Base-by-base conservation (phyloP, 2,888 invertebrate genomes). In the Cremastinae sp. region DNA sequence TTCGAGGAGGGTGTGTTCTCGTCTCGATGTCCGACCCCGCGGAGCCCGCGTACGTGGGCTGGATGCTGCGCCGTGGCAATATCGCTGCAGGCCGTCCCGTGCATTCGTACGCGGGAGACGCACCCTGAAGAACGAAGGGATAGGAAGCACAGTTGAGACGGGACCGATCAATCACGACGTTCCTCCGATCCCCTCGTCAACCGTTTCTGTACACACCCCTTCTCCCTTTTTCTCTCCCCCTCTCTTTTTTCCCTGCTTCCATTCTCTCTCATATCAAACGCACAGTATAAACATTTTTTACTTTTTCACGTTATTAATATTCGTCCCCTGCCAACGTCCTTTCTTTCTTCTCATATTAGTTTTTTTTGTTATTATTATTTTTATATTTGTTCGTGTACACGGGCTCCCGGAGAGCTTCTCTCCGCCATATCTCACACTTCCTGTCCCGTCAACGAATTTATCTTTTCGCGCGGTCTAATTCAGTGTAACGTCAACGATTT, bases 281-380 rank as follows among this genome's bases (percentile, higher is more conserved):
- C 86, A 88, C 74, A 79, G 79, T 82, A n/a, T n/a, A 81, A 81
- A 82, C 79, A 82, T 89, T 89, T 89, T 89, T 89, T 89, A 89
- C 89, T 86, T 84, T 84, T 87, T 83, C 85, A 84, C 87, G 88
- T 89, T 89, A 89, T 87, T 89, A 87, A 87, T 89, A 88, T 88
- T 86, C 84, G 84, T 85, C 18, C 73, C 65, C 61, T 64, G 16
- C 56, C 56, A 45, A 81, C 76, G 76, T 77, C 75, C 74, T 79
- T 71, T 64, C 75, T 75, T 77, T 47, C 68, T 72, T 61, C 47
- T 79, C 77, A 58, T 75, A 71, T 74, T 75, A 72, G 38, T 73
- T 79, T 76, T 59, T 78, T 74, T n/a, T n/a, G n/a, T n/a, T 69
- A 49, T 36, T 22, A 43, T 65, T 45, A 20, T 34, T 41, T 59